These are phyloP conservation scores for Encarsia formosa DNA, from an alignment of 2,888 invertebrate genomes.

Conservation along the genomic window DNA sequence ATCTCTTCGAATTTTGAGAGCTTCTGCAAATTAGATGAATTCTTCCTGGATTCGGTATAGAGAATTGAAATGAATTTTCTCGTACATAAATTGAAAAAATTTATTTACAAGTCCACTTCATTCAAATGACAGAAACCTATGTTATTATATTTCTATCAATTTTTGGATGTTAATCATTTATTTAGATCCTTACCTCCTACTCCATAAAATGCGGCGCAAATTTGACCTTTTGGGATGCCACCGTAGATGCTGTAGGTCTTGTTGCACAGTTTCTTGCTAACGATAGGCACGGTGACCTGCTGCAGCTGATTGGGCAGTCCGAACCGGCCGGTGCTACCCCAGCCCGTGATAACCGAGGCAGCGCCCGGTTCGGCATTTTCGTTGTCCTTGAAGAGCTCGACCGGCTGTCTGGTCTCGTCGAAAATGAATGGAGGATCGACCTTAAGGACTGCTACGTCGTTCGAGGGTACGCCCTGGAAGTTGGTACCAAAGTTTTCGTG, in stretches of 20 bases:
- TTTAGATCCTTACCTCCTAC: conserved; percentile 54
- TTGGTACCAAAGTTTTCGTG: conserved; percentile 53
- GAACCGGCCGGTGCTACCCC: background rate
- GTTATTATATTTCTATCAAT: too few species aligned
- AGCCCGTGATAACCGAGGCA: background rate
- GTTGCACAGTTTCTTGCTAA: conserved; percentile 47
- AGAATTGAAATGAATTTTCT: too few species aligned
- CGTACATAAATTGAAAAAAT: too few species aligned
- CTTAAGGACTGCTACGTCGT: conserved; percentile 57
- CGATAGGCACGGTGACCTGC: conserved; percentile 47
- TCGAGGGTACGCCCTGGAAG: conserved; percentile 28
- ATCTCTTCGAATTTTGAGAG: conserved; percentile 39
- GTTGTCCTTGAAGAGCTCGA: conserved; percentile 49
- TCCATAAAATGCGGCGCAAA: conserved; percentile 48
- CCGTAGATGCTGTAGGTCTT: background rate
- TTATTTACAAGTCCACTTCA: too few species aligned
- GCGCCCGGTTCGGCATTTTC: background rate
- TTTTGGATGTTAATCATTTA: too few species aligned
- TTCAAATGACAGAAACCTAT: too few species aligned
- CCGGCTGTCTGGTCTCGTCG: conserved; percentile 50
- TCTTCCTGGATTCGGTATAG: too few species aligned
- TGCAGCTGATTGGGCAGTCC: background rate
- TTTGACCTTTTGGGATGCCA: background rate
- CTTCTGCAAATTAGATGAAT: too few species aligned
- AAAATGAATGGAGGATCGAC: conserved; percentile 52